Percentiles rank a stretch among this genome's conserved stretches.
phyloP scores from a whole-genome alignment of 2,113 vertebrate species.

The Rousettus leschenaultii region DNA sequence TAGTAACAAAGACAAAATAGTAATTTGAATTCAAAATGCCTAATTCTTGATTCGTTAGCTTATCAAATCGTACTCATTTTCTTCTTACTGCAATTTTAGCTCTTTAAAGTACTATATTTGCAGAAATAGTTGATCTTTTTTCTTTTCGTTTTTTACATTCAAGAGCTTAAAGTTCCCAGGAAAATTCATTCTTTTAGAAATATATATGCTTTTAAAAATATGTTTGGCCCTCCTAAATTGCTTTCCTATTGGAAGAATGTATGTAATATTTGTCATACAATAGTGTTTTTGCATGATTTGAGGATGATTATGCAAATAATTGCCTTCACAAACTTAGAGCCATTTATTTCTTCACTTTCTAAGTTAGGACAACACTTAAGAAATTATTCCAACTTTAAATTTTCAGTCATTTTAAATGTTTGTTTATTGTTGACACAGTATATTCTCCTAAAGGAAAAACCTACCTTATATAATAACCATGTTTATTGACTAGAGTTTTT shows the following conservation, averaged over 20 bases:
- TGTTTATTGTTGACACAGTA: not conserved
- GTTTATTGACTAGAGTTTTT: slow-evolving; percentile 44
- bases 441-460: slow-evolving; percentile 9
- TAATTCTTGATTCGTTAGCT: slow-evolving; percentile 19
- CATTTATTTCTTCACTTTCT: slow-evolving; percentile 39
- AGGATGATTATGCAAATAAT: not conserved
- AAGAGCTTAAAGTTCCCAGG: not conserved
- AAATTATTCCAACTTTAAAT: slow-evolving; percentile 42
- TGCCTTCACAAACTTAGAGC: not conserved
- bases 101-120: slow-evolving; percentile 9
- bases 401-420: slow-evolving; percentile 12
- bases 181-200: slow-evolving; percentile 12
- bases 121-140: not conserved
- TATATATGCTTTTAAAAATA: not conserved
- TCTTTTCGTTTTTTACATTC: not conserved
- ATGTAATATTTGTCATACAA: not conserved
- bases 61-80: not conserved
- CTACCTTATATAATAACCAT: not conserved
- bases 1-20: not conserved
- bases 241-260: not conserved
- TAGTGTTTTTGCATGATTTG: slow-evolving; percentile 23
- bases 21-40: slow-evolving; percentile 16
- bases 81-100: not conserved
- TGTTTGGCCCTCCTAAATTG: not conserved
- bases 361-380: slow-evolving; percentile 32